Evolutionary conservation across 2,113 vertebrate genomes (phyloP), one percentile per base, ranked within the genome.

Genomic region (Coptodon rendalli): DNA sequence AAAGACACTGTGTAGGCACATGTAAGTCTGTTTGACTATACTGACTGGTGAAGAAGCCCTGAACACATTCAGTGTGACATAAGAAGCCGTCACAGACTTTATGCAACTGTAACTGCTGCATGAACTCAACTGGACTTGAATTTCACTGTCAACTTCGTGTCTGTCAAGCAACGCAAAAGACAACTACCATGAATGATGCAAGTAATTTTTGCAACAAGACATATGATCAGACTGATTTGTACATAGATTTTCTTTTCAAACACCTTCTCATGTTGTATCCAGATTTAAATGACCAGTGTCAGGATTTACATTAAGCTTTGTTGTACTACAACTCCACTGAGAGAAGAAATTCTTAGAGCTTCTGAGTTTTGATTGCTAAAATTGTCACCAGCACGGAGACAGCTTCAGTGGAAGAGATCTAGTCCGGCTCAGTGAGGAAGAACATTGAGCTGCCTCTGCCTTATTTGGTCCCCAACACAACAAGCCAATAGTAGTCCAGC

Each of bases 1-100:
- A 87, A n/a, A 16, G 66, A 84, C 79, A 86, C 54, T 80, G 63
- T 85, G 81, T 9, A 93, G 93, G 92, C 90, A 84, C 53, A 80
- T 31, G 29, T 81, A 88, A 57, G 57, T 90, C 79, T 79, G 4
- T 83, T 81, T 79, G 29, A 76, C 59, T 45, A 82, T 14, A 59
- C 38, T n/a, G 80, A 86, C 78, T 36, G 53, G 45, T n/a, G 29
- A 68, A 38, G 52, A 83, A 14, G 88, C 83, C 29, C 10, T 24
- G 19, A 48, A 90, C 29, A 56, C 86, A 85, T 86, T 87, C 84
- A 40, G 17, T 29, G 68, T 82, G 61, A 76, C 54, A 68, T 7
- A 81, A 57, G 7, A 76, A 53, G 36, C 48, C 27, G 45, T 57
- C 12, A 24, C 10, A 17, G 4, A 43, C 9, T 61, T 82, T 16